These are phyloP conservation scores for Eulithis testata DNA, from an alignment of 2,888 invertebrate species.

Conservation along the genomic window DNA sequence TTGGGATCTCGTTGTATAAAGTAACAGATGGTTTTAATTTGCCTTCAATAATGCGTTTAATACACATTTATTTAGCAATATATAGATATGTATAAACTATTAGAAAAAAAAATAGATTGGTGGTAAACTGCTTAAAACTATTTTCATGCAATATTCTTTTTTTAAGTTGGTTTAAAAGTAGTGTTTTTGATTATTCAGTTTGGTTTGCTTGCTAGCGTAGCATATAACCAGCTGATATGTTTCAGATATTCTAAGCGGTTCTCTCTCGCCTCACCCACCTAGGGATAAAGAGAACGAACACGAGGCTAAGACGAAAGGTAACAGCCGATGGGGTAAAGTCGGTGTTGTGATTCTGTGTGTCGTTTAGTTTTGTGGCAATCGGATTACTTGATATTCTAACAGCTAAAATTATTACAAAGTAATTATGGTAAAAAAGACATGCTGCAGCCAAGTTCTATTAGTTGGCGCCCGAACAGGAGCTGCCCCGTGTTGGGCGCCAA, in stretches of 20 bases:
- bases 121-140: no score
- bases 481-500: constrained; percentile 5
- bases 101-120: no score
- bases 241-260: constrained; percentile 91
- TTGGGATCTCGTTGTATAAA: no score
- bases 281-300: constrained; percentile 90
- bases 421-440: background rate
- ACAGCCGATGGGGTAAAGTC: constrained; percentile 46
- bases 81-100: no score
- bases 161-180: background rate
- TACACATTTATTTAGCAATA: no score
- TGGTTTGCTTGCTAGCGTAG: constrained; percentile 27
- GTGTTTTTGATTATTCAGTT: constrained; percentile 7
- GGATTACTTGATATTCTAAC: constrained; percentile 26
- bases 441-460: background rate
- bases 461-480: constrained; percentile 9
- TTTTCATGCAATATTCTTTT: background rate
- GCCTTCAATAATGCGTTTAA: no score
- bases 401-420: background rate
- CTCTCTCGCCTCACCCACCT: constrained; percentile 85
- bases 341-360: constrained; percentile 61
- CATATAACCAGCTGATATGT: constrained; percentile 63
- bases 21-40: no score
- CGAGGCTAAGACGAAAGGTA: constrained; percentile 91
- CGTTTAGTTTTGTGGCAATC: constrained; percentile 54